A percentile compares a stretch with the other conserved stretches of the same genome.
Conservation (phyloP, 2,113 vertebrate genomes). For the Morone chrysops region DNA sequence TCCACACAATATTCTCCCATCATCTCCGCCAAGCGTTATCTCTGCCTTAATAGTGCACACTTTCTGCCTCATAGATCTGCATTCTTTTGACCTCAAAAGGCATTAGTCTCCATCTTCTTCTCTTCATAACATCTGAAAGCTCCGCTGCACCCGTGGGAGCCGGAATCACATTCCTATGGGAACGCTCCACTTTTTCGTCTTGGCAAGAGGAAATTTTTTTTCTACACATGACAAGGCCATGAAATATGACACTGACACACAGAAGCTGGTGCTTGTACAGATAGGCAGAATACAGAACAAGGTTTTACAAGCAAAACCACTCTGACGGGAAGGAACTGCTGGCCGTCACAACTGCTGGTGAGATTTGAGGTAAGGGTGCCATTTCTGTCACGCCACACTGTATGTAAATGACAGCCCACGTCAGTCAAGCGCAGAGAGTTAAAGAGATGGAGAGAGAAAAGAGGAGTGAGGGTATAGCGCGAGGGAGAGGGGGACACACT, state of each 20-base stretch:
- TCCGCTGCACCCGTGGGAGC: conserved; percentile 46
- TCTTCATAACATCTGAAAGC: conserved; percentile 38
- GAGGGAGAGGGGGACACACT: conserved; percentile 52
- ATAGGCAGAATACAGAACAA: conserved; percentile 39
- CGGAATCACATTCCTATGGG: conserved; percentile 7
- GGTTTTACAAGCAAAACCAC: conserved; percentile 51
- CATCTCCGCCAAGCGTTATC: not conserved
- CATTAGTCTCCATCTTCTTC: conserved; percentile 61
- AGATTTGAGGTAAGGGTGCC: conserved; percentile 44
- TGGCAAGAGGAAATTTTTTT: not conserved
- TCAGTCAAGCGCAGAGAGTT: conserved; percentile 50
- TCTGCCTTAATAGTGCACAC: conserved; percentile 28
- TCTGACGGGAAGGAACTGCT: conserved; percentile 27
- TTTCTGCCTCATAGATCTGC: conserved; percentile 42
- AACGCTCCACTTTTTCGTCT: conserved; percentile 15
- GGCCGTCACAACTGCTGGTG: conserved; percentile 36
- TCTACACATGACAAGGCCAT: conserved; percentile 56
- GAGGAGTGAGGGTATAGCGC: conserved; percentile 21
- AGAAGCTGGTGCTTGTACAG: conserved; percentile 40
- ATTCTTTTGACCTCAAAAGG: conserved; percentile 44
- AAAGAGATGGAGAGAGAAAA: conserved; percentile 32
- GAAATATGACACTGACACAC: conserved; percentile 55
- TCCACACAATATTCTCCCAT: conserved; percentile 2
- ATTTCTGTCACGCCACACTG: conserved; percentile 40
- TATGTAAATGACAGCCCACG: conserved; percentile 53